Evolutionary conservation across 2,113 vertebrate species (phyloP).

Genomic region (Hipposideros armiger): DNA sequence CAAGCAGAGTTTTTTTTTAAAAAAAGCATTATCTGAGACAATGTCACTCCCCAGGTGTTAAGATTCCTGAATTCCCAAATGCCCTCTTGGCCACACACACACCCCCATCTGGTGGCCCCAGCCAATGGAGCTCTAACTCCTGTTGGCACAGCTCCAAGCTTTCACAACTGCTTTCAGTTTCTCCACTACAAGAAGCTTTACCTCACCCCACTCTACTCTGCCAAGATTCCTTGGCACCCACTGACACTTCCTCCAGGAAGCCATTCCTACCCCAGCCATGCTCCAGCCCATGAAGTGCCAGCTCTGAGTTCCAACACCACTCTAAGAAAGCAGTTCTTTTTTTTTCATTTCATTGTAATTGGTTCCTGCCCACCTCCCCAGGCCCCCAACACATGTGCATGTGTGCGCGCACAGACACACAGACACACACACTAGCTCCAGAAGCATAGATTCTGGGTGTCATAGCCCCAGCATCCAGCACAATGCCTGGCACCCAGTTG

Average conservation of each 20-base stretch:
- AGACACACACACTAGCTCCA: neutral
- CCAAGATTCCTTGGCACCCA: constrained; percentile 32
- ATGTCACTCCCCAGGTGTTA: neutral
- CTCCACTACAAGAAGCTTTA: constrained; percentile 35
- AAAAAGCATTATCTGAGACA: neutral
- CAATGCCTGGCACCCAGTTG: neutral
- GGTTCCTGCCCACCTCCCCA: neutral
- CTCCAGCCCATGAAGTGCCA: neutral
- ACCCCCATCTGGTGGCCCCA: neutral
- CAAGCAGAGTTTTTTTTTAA: neutral
- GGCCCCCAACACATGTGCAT: too few species aligned
- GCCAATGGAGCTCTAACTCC: neutral
- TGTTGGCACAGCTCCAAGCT: constrained; percentile 40
- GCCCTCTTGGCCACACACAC: neutral
- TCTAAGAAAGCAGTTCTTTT: neutral
- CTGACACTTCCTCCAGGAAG: constrained; percentile 60
- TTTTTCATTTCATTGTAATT: neutral
- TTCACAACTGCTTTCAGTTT: constrained; percentile 76
- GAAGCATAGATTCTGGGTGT: neutral
- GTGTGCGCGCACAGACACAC: neutral
- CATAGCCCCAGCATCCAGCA: neutral
- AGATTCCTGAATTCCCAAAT: neutral
- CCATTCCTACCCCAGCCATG: neutral
- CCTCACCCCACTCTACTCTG: neutral
- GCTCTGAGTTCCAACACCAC: neutral